Conservation (phyloP, 2,888 invertebrate species). For the Acanthosepion pharaonis region DNA sequence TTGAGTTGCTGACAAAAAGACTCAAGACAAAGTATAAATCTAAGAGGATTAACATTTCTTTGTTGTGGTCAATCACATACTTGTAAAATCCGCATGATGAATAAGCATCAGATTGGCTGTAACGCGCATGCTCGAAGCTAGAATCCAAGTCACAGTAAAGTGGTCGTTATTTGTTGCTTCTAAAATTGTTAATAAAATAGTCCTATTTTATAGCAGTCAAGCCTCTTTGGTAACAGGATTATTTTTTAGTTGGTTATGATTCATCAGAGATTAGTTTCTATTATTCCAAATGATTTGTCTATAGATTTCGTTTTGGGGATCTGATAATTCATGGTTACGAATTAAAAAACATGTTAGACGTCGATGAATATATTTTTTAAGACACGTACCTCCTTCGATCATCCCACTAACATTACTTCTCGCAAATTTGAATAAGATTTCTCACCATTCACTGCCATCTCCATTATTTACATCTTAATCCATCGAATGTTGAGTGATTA, state of each 20-base stretch:
- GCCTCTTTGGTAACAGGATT: not conserved
- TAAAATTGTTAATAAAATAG: too few species aligned
- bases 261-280: too few species aligned
- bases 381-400: not conserved
- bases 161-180: too few species aligned
- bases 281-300: not conserved
- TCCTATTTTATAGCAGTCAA: not conserved
- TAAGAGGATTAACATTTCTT: not conserved
- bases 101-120: too few species aligned
- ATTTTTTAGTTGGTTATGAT: not conserved
- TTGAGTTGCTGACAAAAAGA: not conserved
- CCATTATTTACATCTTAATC: not conserved
- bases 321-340: not conserved
- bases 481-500: not conserved
- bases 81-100: not conserved
- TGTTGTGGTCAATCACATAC: not conserved
- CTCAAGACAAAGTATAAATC: not conserved
- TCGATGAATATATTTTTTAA: not conserved
- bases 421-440: not conserved
- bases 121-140: too few species aligned
- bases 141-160: too few species aligned
- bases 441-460: not conserved
- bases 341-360: not conserved
- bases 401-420: not conserved
- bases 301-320: not conserved